Evolutionary conservation across 2,888 invertebrate species (phyloP).

Genomic region (Drosophila austrosaltans): DNA sequence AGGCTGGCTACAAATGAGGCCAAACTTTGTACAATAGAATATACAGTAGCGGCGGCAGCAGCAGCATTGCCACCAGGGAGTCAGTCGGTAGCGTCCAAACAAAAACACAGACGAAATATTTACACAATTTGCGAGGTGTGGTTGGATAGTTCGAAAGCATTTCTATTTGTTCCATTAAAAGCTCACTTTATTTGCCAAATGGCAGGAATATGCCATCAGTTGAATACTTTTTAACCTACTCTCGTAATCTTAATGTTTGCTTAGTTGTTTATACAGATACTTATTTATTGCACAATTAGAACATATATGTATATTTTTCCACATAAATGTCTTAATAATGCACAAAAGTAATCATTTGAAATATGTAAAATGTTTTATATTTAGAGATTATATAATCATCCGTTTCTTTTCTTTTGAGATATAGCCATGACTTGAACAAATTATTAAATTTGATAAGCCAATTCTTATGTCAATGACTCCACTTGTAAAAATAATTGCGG

Average conservation of each 20-base stretch:
- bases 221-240: background rate
- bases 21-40: background rate
- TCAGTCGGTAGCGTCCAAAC: background rate
- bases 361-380: background rate
- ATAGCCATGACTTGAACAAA: background rate
- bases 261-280: background rate
- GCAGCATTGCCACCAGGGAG: no score
- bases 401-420: background rate
- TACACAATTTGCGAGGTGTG: background rate
- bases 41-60: background rate
- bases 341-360: background rate
- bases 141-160: background rate
- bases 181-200: no score
- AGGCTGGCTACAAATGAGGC: background rate
- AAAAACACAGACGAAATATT: conserved; percentile 2
- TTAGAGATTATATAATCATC: background rate
- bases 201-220: background rate
- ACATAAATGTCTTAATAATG: background rate
- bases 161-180: background rate
- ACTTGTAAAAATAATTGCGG: background rate
- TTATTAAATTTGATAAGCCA: background rate
- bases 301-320: background rate
- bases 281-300: no score
- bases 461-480: background rate
- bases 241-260: background rate